Conservation (phyloP, 2,113 vertebrate genomes). For the Nothocercus julius region DNA sequence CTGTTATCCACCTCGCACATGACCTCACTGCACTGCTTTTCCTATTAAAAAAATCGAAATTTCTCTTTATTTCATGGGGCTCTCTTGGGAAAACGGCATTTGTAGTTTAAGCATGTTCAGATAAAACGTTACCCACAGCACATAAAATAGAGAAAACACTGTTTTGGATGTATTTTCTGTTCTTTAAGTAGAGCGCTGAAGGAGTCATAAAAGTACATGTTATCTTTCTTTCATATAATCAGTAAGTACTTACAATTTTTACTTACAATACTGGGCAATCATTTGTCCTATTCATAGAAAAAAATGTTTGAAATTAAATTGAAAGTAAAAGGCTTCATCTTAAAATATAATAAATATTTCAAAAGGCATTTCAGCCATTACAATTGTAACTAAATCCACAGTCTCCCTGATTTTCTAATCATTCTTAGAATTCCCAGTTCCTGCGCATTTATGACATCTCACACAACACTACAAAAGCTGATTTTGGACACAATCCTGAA, state of each 20-base stretch:
- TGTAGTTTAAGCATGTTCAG: background rate
- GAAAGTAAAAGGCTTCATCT: background rate
- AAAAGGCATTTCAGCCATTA: background rate
- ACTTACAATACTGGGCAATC: background rate
- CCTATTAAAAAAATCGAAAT: background rate
- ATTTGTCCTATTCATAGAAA: background rate
- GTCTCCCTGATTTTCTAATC: background rate
- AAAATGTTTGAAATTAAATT: background rate
- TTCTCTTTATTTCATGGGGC: rapidly evolving
- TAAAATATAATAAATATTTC: background rate
- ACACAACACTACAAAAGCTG: background rate
- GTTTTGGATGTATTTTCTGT: background rate
- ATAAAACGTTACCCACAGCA: background rate
- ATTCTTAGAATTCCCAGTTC: background rate
- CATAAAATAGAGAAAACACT: background rate
- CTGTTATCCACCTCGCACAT: background rate
- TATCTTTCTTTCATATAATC: background rate
- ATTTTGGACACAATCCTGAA: background rate
- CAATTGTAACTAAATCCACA: no score
- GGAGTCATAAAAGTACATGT: background rate
- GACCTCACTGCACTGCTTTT: background rate
- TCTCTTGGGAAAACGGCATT: background rate
- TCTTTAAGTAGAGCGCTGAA: background rate
- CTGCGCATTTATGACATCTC: background rate
- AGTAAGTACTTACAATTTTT: background rate